phyloP scores from a whole-genome alignment of 1,140 invertebrate genomes.

The Drosophila kepulauana region DNA sequence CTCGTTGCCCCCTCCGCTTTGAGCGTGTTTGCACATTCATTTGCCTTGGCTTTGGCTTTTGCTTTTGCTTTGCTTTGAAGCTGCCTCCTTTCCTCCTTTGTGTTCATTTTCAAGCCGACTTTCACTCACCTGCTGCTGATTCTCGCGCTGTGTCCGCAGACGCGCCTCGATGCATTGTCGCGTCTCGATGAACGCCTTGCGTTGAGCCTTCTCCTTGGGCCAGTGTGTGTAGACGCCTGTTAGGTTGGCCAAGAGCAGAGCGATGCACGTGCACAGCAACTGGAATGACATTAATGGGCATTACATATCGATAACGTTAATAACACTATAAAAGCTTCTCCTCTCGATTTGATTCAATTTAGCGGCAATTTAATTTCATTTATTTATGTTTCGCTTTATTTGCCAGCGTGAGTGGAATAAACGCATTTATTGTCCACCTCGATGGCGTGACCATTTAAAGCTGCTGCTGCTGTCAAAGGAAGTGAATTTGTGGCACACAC shows the following conservation, averaged over 20 bases:
- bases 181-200: slow-evolving; percentile 97
- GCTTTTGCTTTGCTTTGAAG: slow-evolving; percentile 27
- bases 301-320: slow-evolving; percentile 11
- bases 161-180: slow-evolving; percentile 96
- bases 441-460: neutral
- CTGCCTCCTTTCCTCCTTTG: neutral
- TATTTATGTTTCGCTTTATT: slow-evolving; percentile 50
- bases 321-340: slow-evolving; percentile 50
- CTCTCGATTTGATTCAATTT: slow-evolving; percentile 76
- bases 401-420: slow-evolving; percentile 24
- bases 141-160: slow-evolving; percentile 96
- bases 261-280: slow-evolving; percentile 89
- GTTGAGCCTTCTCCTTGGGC: slow-evolving; percentile 95
- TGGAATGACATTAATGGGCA: slow-evolving; percentile 74
- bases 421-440: slow-evolving; percentile 36
- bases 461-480: neutral
- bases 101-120: neutral
- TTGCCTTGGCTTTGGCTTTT: slow-evolving; percentile 14
- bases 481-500: slow-evolving; percentile 5
- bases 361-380: slow-evolving; percentile 79
- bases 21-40: slow-evolving; percentile 21
- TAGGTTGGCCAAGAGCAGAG: slow-evolving; percentile 92
- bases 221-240: slow-evolving; percentile 96
- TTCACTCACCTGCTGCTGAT: slow-evolving; percentile 95
- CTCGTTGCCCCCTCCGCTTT: neutral